These are phyloP conservation scores for Albula goreensis DNA, from an alignment of 2,113 vertebrate genomes.

Conservation along the genomic window DNA sequence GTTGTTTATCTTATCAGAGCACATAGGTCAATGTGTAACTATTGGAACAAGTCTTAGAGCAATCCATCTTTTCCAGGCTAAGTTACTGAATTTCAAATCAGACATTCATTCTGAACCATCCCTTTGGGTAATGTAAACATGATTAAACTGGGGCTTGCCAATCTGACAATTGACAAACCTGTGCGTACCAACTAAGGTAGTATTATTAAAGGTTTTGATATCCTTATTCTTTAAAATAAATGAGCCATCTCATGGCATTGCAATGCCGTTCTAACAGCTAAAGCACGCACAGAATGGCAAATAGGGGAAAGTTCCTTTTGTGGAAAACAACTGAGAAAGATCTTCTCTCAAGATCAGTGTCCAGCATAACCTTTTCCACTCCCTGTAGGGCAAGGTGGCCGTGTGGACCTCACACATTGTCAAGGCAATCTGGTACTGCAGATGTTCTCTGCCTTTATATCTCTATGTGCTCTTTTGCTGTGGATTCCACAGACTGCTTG, in stretches of 20 bases:
- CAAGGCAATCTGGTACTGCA: slow-evolving; percentile 42
- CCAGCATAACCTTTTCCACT: slow-evolving; percentile 22
- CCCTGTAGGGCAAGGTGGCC: not conserved
- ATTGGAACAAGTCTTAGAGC: not conserved
- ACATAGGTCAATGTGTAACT: not conserved
- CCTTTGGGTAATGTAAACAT: not conserved
- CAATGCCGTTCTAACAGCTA: slow-evolving; percentile 20
- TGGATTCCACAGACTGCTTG: slow-evolving; percentile 10
- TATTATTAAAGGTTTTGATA: not conserved
- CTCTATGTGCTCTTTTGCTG: slow-evolving; percentile 40
- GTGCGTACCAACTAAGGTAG: not conserved
- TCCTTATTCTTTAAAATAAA: slow-evolving; percentile 36
- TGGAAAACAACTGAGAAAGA: slow-evolving; percentile 26
- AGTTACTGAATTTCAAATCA: not conserved
- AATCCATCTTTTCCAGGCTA: not conserved
- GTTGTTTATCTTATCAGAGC: not conserved
- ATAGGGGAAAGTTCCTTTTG: slow-evolving; percentile 15
- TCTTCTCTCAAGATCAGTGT: slow-evolving; percentile 35
- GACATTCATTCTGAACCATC: not conserved
- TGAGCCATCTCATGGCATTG: not conserved
- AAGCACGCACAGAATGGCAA: slow-evolving; percentile 13
- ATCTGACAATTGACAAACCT: not conserved
- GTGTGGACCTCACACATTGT: slow-evolving; percentile 54
- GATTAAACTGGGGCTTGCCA: not conserved
- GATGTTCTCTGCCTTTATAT: slow-evolving; percentile 48